phyloP scores from a whole-genome alignment of 2,888 invertebrate species.

The Brachyptera risi region DNA sequence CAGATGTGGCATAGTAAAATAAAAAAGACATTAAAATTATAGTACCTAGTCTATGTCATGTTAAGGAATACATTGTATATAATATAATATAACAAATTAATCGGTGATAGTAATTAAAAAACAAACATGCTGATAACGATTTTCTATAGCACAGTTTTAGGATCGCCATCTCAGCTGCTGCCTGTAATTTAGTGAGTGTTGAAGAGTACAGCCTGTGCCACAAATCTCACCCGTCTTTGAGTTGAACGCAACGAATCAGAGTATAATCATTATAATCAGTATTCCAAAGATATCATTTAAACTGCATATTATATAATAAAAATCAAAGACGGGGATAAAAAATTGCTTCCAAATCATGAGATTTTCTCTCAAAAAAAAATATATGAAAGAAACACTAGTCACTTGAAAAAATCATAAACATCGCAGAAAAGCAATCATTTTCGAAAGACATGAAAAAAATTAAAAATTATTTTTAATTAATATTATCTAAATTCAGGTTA shows the following conservation, averaged over 20 bases:
- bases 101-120: slow-evolving; percentile 12
- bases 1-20: background rate
- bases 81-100: slow-evolving; percentile 9
- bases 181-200: background rate
- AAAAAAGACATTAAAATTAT: background rate
- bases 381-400: too few species aligned
- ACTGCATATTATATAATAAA: slow-evolving; percentile 10
- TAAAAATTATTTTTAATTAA: background rate
- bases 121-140: background rate
- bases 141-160: background rate
- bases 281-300: too few species aligned
- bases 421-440: too few species aligned
- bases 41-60: slow-evolving; percentile 18
- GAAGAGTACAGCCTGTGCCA: background rate
- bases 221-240: slow-evolving; percentile 3
- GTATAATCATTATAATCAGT: background rate
- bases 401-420: too few species aligned
- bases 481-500: too few species aligned
- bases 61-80: slow-evolving; percentile 19
- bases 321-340: background rate
- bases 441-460: background rate
- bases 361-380: background rate
- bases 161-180: background rate
- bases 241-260: background rate
- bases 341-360: background rate